Conservation (phyloP, 2,888 invertebrate genomes). For the Minunthozetes semirufus region DNA sequence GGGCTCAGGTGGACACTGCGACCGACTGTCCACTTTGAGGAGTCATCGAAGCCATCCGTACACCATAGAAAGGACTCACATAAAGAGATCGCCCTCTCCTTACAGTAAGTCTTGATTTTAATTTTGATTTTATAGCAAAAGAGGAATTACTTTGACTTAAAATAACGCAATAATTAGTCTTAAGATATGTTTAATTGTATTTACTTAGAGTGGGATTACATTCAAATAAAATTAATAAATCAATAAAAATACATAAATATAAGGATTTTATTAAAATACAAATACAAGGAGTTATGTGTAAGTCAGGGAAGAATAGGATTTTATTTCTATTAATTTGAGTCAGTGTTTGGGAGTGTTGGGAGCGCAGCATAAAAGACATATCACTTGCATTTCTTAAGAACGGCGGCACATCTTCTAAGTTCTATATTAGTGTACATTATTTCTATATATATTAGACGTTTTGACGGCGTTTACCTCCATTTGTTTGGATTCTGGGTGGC, state of each 20-base stretch:
- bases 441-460: conserved; percentile 17
- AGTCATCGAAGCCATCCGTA: background rate
- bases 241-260: too few relatives aligned
- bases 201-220: too few relatives aligned
- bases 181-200: too few relatives aligned
- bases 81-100: conserved; percentile 11
- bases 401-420: background rate
- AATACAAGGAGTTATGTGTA: too few relatives aligned
- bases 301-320: too few relatives aligned
- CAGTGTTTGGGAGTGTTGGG: background rate
- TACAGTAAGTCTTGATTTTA: background rate
- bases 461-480: background rate
- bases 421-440: conserved; percentile 1
- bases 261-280: too few relatives aligned
- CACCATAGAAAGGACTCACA: background rate
- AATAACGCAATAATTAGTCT: too few relatives aligned
- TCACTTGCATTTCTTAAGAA: background rate
- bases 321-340: background rate
- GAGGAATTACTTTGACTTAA: too few relatives aligned
- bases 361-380: background rate
- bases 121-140: background rate
- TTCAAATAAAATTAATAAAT: too few relatives aligned
- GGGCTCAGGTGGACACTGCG: background rate
- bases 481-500: conserved; percentile 22
- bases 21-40: background rate